Evolutionary conservation across 1,140 invertebrate species (phyloP).

Genomic region (Oedothorax gibbosus): DNA sequence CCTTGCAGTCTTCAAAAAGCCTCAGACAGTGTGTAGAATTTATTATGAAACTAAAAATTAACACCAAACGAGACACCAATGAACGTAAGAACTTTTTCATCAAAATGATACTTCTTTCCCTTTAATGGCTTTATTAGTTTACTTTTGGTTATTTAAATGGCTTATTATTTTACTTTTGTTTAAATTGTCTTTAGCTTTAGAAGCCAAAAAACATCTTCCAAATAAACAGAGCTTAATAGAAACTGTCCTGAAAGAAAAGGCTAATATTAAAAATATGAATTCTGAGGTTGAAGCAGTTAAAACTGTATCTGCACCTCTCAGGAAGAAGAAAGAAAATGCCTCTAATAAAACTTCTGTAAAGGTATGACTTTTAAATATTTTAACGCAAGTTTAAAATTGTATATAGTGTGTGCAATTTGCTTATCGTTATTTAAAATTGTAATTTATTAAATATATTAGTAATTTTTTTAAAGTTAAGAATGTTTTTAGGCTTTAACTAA

Average conservation of each 20-base stretch:
- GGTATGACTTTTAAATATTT: neutral
- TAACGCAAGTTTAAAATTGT: too few species aligned
- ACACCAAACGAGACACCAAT: neutral
- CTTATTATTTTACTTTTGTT: neutral
- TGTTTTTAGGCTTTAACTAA: too few species aligned
- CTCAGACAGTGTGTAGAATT: slow-evolving; percentile 67
- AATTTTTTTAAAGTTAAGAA: too few species aligned
- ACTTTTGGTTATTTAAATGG: neutral
- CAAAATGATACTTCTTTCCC: neutral
- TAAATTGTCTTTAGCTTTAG: neutral
- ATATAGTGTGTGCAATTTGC: too few species aligned
- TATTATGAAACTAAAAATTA: slow-evolving; percentile 46
- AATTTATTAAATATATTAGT: too few species aligned
- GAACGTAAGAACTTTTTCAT: slow-evolving; percentile 14
- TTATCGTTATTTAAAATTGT: too few species aligned
- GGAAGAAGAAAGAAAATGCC: neutral
- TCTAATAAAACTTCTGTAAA: slow-evolving; percentile 10
- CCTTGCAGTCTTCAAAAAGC: slow-evolving; percentile 66
- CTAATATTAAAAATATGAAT: neutral
- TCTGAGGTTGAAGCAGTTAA: neutral
- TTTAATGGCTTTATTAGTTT: neutral
- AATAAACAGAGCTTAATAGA: slow-evolving; percentile 32
- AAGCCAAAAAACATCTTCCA: slow-evolving; percentile 6
- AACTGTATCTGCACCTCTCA: neutral
- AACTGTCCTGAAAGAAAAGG: slow-evolving; percentile 19